These are phyloP conservation scores for Conistra vaccinii DNA, from an alignment of 2,888 invertebrate genomes.

Conservation along the genomic window DNA sequence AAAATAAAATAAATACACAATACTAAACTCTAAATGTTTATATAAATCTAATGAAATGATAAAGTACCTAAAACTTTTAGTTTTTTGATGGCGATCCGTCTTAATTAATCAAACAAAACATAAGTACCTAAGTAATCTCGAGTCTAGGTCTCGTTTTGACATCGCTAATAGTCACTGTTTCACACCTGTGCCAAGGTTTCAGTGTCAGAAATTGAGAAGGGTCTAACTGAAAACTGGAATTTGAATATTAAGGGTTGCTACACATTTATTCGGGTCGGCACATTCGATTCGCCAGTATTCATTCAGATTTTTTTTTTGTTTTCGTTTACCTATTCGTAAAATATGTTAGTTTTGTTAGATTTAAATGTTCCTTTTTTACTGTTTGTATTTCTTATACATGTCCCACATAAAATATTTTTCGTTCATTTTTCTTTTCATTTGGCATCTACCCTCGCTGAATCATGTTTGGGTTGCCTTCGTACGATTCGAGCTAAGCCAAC, in stretches of 20 bases:
- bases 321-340: no score
- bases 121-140: slow-evolving; percentile 13
- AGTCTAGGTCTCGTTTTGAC: slow-evolving; percentile 16
- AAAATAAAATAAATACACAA: no score
- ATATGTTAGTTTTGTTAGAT: no score
- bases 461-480: not conserved
- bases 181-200: slow-evolving; percentile 33
- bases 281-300: not conserved
- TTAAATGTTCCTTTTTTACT: no score
- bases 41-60: not conserved
- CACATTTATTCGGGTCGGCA: no score
- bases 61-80: not conserved
- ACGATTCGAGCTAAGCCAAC: not conserved
- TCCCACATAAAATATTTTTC: no score
- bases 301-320: no score
- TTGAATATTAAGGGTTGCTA: not conserved
- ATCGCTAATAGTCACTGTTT: slow-evolving; percentile 22
- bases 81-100: not conserved
- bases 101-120: slow-evolving; percentile 34
- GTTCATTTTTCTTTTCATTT: not conserved
- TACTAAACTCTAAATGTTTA: no score
- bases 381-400: no score
- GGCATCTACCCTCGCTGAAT: not conserved
- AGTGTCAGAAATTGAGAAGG: slow-evolving; percentile 35
- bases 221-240: slow-evolving; percentile 18